Base-by-base conservation (phyloP, 2,113 vertebrate species). In the Dicrurus megarhynchus region DNA sequence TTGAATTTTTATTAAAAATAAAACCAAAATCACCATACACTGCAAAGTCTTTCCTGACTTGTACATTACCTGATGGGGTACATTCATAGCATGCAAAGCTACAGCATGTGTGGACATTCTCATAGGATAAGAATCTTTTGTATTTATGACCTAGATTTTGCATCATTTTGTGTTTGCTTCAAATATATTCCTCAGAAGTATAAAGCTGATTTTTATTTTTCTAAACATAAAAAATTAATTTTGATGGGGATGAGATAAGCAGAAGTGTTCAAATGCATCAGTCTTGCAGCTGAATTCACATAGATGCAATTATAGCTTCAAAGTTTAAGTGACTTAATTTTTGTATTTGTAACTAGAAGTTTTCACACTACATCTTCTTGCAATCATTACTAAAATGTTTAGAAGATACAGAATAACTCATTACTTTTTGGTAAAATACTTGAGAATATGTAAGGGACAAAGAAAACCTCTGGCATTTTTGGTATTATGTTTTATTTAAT, bases 1-100 rank as follows among this genome's bases (percentile, higher is more conserved):
- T 11, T 41, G 5, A 8, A 47, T 44, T 74, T 95, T 95, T 87
- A 95, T 95, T 89, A 60, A 77, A 95, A 91, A 83, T 53, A 86
- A 90, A 88, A 33, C 12, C 8, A 61, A 88, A 85, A 44, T 71
- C 21, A 84, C 59, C 50, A 82, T 33, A 61, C 37, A 80, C 28
- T 56, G 22, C 24, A 41, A 91, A 89, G 21, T 52, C 55, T 81
- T 89, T 71, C 27, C 32, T 42, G 32, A 64, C 32, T 88, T 57
- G 46, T 6, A 3, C 32, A 39, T 39, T 91, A 85, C 44, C 16
- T 59, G 20, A 77, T 56, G 33, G 14, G 24, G 11, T 33, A 70
- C 55, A 68, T 42, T 68, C 18, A 44, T 2, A 71, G 35, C 32
- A 68, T 10, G 16, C 35, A 70, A 68, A 91, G 32, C 32, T 52